Base-by-base conservation (phyloP, 2,888 invertebrate species). In the Leucoptera coffeella region DNA sequence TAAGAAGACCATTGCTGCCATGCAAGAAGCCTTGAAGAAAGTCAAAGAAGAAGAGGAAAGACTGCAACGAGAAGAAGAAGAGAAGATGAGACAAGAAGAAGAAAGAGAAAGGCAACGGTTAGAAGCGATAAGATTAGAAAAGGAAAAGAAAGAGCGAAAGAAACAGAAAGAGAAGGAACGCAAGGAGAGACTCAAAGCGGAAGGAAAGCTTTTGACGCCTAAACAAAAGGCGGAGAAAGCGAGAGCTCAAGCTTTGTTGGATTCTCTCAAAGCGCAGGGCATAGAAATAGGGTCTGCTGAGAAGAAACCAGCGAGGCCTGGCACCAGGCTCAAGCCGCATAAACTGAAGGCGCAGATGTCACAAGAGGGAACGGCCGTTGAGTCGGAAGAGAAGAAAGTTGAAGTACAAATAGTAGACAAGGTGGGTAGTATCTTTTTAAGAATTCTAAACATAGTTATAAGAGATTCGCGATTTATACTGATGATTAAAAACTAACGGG, bases 181-280 rank as follows among this genome's bases (percentile, higher is more conserved):
- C 26, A 92, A 90, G 55, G 92, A 92, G 43, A 77, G 91, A 45
- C 73, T 93, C 39, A 96, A 96, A 56, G 90, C 89, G n/a, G 96
- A 96, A 62, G 97, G 97, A 3, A 96, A 93, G 59, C 72, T 93
- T 15, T 60, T 96, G 30, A 94, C 94, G 2, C 82, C 89, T 1
- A 94, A 94, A 54, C 94, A 99, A 50, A 94, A 91, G 50, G 87
- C 87, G 36, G 92, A 92, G 40, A 80, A 85, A 34, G 86, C 88
- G 0, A 75, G 93, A 37, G 91, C 92, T 5, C 87, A 90, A 52
- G 89, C 88, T 30, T 78, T 93, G 75, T 61, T 96, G 32, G 91
- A 93, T 27, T 84, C 86, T 2, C 65, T 93, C 21, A 91, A 89
- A 55, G 91, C 89, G 6, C 89, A 91, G 59, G 94, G 94, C 31